These are phyloP conservation scores for Ailuropoda melanoleuca DNA, from an alignment of 2,113 vertebrate genomes.

Conservation along the genomic window DNA sequence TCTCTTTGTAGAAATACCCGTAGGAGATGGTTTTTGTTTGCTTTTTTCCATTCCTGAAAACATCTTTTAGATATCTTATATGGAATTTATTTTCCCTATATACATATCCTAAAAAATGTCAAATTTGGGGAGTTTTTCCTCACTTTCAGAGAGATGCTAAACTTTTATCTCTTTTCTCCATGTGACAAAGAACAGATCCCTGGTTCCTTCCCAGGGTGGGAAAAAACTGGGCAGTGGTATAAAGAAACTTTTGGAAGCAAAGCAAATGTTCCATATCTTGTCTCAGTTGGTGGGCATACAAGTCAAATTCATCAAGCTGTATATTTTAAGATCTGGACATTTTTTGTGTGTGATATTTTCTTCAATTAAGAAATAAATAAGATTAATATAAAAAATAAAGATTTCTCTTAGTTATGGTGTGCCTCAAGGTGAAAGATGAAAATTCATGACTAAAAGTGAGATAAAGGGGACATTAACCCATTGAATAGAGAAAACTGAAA, in stretches of 20 bases:
- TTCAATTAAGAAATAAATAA: not conserved
- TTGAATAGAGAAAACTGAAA: not conserved
- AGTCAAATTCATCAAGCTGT: not conserved
- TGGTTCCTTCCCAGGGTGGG: accelerated
- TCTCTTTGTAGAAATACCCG: not conserved
- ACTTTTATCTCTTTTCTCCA: not conserved
- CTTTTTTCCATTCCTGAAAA: not conserved
- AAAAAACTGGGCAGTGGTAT: not conserved
- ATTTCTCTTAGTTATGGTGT: not conserved
- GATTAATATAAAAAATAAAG: not conserved
- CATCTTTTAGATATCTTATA: not conserved
- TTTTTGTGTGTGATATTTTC: not conserved
- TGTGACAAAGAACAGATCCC: not conserved
- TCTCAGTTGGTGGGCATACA: not conserved
- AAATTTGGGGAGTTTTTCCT: not conserved
- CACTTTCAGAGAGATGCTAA: not conserved
- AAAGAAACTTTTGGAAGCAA: not conserved
- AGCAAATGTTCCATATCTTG: not conserved
- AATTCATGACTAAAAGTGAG: not conserved
- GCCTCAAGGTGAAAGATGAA: not conserved
- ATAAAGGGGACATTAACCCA: not conserved
- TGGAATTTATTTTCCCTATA: not conserved
- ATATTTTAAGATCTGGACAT: not conserved
- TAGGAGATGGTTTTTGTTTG: not conserved
- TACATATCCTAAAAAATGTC: not conserved